These are phyloP conservation scores for Folsomia candida DNA, from an alignment of 2,888 invertebrate genomes.

Conservation along the genomic window DNA sequence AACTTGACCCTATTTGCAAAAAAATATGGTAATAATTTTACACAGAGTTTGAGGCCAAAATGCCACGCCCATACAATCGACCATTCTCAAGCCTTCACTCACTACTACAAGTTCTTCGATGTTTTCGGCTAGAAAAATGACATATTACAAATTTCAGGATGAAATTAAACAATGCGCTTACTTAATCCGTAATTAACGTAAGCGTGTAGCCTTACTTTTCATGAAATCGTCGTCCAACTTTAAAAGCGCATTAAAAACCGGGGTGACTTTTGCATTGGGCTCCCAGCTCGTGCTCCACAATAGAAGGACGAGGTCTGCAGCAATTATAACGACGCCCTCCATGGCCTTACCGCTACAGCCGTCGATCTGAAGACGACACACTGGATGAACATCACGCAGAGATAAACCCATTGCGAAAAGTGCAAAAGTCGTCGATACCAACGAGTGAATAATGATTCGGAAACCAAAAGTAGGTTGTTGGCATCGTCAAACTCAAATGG, in stretches of 20 bases:
- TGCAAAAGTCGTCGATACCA: not conserved
- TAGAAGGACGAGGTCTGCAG: not conserved
- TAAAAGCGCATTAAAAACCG: not conserved
- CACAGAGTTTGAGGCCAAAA: no score
- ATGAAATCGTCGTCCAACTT: not conserved
- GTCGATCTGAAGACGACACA: not conserved
- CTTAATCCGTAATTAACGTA: no score
- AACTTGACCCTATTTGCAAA: no score
- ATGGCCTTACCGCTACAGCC: not conserved
- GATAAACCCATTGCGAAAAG: not conserved
- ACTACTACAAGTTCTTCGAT: no score
- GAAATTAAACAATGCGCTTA: no score
- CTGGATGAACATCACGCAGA: not conserved
- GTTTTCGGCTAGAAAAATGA: no score
- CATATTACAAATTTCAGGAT: no score
- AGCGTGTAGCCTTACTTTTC: not conserved
- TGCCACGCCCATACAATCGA: no score
- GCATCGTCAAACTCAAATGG: not conserved
- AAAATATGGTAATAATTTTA: no score
- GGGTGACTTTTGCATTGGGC: not conserved
- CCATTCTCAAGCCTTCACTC: no score
- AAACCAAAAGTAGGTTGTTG: not conserved
- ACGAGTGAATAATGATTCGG: not conserved
- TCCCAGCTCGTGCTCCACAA: not conserved
- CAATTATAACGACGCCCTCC: not conserved